These are phyloP conservation scores for Carpatolechia fugitivella DNA, from an alignment of 2,888 invertebrate genomes.

Conservation along the genomic window DNA sequence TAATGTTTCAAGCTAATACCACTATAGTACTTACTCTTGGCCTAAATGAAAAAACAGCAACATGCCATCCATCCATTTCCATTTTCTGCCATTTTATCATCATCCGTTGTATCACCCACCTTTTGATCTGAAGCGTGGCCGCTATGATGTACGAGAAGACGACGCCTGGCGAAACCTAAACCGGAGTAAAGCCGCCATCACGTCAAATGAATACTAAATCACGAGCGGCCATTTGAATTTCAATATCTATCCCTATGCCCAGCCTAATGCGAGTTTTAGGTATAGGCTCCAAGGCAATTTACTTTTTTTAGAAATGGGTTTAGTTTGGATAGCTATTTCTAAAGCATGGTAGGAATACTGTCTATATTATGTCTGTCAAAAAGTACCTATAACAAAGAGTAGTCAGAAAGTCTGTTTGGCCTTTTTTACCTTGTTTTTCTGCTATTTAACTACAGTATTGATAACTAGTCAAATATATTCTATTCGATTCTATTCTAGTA, in stretches of 20 bases:
- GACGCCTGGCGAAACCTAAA: slow-evolving; percentile 78
- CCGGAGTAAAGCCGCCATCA: slow-evolving; percentile 75
- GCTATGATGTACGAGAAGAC: slow-evolving; percentile 77
- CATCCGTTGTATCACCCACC: slow-evolving; percentile 35
- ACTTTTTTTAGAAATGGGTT: slow-evolving; percentile 5
- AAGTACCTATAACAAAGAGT: too few relatives aligned
- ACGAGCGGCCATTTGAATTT: slow-evolving; percentile 74
- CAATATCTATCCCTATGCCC: slow-evolving; percentile 65
- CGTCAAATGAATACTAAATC: slow-evolving; percentile 79
- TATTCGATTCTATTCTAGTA: too few relatives aligned
- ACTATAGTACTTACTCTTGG: too few relatives aligned
- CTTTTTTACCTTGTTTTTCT: too few relatives aligned
- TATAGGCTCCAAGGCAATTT: slow-evolving; percentile 8
- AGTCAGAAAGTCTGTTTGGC: too few relatives aligned
- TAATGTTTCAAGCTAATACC: too few relatives aligned
- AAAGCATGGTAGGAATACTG: not conserved
- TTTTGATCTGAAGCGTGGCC: slow-evolving; percentile 57
- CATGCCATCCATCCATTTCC: not conserved
- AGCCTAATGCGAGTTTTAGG: slow-evolving; percentile 42
- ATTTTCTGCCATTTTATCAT: not conserved
- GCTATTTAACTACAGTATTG: too few relatives aligned
- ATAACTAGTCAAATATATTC: too few relatives aligned
- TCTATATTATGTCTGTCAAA: too few relatives aligned
- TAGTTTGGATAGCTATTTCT: not conserved
- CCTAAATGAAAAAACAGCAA: too few relatives aligned